phyloP scores from a whole-genome alignment of 2,797 vertebrate genomes.

The Onychomys leucogaster region DNA sequence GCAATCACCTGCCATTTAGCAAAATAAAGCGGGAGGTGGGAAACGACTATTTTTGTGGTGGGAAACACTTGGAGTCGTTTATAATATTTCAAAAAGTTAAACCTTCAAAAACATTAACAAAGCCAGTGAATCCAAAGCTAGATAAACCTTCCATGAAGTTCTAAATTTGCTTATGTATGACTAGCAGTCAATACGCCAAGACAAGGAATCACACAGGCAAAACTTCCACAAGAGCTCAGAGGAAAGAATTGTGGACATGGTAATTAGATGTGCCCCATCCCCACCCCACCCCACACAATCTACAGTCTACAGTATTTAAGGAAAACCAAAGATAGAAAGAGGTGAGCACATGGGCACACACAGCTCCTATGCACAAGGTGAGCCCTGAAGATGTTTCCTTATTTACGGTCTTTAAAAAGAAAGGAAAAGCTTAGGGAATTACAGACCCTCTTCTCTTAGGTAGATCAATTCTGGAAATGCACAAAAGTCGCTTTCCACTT shows the following conservation, averaged over 20 bases:
- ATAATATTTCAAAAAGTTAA: slow-evolving; percentile 3
- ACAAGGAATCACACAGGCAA: background rate
- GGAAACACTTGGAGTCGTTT: background rate
- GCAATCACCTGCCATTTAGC: background rate
- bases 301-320: background rate
- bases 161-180: background rate
- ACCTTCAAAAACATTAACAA: background rate
- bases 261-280: background rate
- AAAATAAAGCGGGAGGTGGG: background rate
- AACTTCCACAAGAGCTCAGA: background rate
- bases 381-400: background rate
- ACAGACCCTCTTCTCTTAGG: background rate
- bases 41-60: background rate
- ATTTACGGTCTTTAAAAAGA: no score
- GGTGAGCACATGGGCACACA: background rate
- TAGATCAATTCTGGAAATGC: background rate
- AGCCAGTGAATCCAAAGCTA: background rate
- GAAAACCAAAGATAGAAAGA: background rate
- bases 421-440: background rate
- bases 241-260: background rate
- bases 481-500: slow-evolving; percentile 32
- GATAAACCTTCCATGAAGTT: background rate
- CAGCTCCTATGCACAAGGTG: background rate
- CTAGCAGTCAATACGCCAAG: background rate
- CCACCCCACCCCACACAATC: background rate